Conservation (phyloP, 2,888 invertebrate species). For the Pandemis heparana region DNA sequence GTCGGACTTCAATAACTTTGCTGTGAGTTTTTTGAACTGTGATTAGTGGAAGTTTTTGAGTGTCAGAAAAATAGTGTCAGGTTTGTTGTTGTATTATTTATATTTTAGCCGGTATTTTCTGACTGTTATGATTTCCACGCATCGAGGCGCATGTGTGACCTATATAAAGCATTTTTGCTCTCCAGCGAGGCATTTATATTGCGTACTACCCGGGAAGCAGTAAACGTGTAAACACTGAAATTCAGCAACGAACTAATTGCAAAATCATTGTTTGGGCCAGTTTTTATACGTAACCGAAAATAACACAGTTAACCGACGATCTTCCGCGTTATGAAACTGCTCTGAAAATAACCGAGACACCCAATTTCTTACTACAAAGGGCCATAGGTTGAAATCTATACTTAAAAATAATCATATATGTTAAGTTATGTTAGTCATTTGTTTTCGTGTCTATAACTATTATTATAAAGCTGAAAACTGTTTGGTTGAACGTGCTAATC, state of each 20-base stretch:
- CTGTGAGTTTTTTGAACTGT: conserved; percentile 16
- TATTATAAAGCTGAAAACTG: too few relatives aligned
- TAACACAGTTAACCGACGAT: conserved; percentile 4
- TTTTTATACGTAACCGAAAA: conserved; percentile 10
- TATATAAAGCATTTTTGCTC: conserved; percentile 30
- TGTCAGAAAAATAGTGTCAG: conserved; percentile 22
- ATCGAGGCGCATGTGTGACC: conserved; percentile 26
- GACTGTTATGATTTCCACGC: conserved; percentile 6
- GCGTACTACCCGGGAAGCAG: conserved; percentile 13
- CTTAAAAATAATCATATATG: not conserved
- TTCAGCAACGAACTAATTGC: conserved; percentile 15
- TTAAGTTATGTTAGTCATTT: not conserved
- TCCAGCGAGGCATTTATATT: conserved; percentile 29
- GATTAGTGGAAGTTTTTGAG: conserved; percentile 7
- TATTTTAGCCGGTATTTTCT: conserved; percentile 12
- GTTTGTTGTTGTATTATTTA: conserved; percentile 23
- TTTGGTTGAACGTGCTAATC: too few relatives aligned
- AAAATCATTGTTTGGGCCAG: conserved; percentile 24
- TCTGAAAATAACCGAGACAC: conserved; percentile 27
- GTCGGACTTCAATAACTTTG: conserved; percentile 11
- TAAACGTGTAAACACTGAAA: conserved; percentile 26
- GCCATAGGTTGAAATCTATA: not conserved
- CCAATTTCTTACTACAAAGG: conserved; percentile 16
- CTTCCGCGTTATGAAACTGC: conserved; percentile 27
- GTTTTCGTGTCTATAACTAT: not conserved